Conservation (phyloP, 2,888 invertebrate species). For the Callosobruchus maculatus region DNA sequence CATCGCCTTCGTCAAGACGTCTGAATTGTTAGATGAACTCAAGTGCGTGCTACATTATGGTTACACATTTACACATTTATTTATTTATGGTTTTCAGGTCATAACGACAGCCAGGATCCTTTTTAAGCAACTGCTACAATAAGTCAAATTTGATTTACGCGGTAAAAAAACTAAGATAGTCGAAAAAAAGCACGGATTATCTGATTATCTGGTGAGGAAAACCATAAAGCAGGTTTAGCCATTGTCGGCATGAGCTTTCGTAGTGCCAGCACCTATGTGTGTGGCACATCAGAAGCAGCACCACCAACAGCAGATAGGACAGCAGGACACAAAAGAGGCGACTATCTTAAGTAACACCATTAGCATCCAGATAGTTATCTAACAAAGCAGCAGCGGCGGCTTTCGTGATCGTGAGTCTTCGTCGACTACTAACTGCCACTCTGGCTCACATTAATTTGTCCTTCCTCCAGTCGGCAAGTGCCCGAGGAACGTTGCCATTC, state of each 20-base stretch:
- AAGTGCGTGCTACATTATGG: too few relatives aligned
- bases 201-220: neutral
- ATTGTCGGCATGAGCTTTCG: neutral
- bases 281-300: conserved; percentile 17
- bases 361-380: conserved; percentile 38
- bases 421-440: neutral
- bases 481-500: too few relatives aligned
- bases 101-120: too few relatives aligned
- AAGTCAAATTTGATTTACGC: too few relatives aligned
- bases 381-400: neutral
- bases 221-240: neutral
- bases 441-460: too few relatives aligned
- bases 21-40: too few relatives aligned
- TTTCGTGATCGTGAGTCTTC: neutral
- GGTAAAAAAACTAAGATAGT: too few relatives aligned
- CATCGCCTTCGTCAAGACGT: too few relatives aligned
- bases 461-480: neutral
- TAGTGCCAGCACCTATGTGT: conserved; percentile 15
- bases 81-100: too few relatives aligned
- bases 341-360: conserved; percentile 35
- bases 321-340: conserved; percentile 15
- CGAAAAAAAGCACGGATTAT: too few relatives aligned
- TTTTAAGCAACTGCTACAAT: too few relatives aligned
- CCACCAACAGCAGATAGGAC: neutral
- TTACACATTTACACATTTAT: too few relatives aligned